These are phyloP conservation scores for Alouatta palliata DNA, from an alignment of 2,113 vertebrate genomes.

Conservation along the genomic window DNA sequence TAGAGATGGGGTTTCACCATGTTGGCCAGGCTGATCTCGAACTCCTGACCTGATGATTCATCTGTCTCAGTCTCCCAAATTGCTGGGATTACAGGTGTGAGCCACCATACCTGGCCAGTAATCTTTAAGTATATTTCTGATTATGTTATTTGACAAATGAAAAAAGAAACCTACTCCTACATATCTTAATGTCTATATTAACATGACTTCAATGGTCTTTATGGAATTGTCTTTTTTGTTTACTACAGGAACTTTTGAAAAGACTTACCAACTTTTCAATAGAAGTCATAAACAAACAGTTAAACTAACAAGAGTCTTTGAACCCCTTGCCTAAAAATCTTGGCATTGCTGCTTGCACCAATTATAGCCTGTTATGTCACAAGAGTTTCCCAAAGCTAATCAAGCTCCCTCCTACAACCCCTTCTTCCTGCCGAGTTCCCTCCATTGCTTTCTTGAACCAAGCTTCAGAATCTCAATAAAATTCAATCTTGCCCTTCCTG, in stretches of 20 bases:
- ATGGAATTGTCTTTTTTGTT: background rate
- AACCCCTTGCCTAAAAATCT: background rate
- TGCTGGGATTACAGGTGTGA: too few relatives aligned
- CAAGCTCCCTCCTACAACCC: too few relatives aligned
- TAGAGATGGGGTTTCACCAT: too few relatives aligned
- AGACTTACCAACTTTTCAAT: background rate
- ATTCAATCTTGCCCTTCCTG: background rate
- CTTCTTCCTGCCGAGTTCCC: accelerated
- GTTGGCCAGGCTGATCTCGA: too few relatives aligned
- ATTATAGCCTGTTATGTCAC: background rate
- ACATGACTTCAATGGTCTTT: background rate
- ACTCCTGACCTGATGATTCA: too few relatives aligned
- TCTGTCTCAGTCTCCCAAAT: too few relatives aligned
- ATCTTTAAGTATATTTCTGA: background rate
- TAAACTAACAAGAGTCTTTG: background rate
- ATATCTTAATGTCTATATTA: background rate
- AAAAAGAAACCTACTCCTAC: background rate
- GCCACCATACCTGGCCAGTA: too few relatives aligned
- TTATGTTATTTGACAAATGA: background rate
- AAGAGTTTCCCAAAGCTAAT: background rate
- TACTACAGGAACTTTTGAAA: background rate
- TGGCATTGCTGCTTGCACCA: background rate
- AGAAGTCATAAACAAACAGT: background rate
- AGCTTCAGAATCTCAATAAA: background rate
- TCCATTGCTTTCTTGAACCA: background rate